Base-by-base conservation (phyloP, 2,888 invertebrate species). In the Leptopilina syphax region DNA sequence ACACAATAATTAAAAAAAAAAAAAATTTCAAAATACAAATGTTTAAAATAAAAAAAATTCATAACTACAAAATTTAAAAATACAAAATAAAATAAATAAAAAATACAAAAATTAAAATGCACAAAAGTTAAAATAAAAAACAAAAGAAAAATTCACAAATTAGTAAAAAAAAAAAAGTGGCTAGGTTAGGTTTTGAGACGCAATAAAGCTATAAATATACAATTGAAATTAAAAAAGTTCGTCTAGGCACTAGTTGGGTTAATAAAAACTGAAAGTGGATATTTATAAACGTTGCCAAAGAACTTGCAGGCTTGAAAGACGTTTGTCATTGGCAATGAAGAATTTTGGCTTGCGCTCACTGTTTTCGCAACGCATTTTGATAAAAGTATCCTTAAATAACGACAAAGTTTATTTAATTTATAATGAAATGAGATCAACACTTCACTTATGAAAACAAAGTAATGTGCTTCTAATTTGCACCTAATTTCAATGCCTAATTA, bases 261-360 rank as follows among this genome's bases (percentile, higher is more conserved):
- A 57, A 57, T 73, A 73, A 73, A 57, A 73, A 57, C 4, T 73
- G n/a, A 27, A 73, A 18, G 50, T 50, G n/a, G 24, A 34, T 70
- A 70, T 70, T 70, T 70, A 54, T 70, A 34, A 13, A 18, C 70
- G 27, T 70, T 70, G 70, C 54, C 70, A 73, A 73, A 73, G 70
- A 73, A 70, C 70, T 70, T 70, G 50, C 27, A 50, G 65, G 70
- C 70, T 70, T 50, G 50, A 70, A 54, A 70, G 70, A 47, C 50
- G 27, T 50, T 70, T 70, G 70, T 70, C 70, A 70, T 70, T 70
- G 70, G 70, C 70, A 70, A 70, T 70, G 70, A 70, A 70, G 70
- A 50, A 70, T 50, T 60, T 70, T 70, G 70, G 70, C 70, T 34
- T 34, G 68, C 18, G 13, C 50, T 9, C 13, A 70, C 9, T 27